phyloP scores from a whole-genome alignment of 2,888 invertebrate genomes.

The Lepeophtheirus nordmannii region DNA sequence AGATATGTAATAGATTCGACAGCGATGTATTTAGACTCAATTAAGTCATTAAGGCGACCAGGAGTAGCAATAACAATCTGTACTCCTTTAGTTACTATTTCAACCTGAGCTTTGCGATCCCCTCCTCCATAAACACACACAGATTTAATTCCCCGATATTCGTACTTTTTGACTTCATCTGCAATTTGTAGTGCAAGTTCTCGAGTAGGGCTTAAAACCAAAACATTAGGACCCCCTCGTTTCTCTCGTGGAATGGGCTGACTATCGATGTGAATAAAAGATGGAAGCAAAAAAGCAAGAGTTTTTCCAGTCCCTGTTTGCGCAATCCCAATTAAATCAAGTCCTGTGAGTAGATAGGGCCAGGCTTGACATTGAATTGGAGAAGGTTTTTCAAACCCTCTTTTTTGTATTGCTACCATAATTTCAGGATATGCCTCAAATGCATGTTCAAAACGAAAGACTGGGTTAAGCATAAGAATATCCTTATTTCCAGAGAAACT shows the following conservation, averaged over 20 bases:
- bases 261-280: conserved; percentile 76
- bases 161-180: conserved; percentile 72
- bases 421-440: conserved; percentile 68
- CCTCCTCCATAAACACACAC: conserved; percentile 87
- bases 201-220: conserved; percentile 79
- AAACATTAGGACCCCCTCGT: conserved; percentile 63
- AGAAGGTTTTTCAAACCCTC: conserved; percentile 63
- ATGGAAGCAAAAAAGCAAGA: conserved; percentile 77
- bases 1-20: conserved; percentile 66
- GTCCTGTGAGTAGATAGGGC: conserved; percentile 77
- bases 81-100: conserved; percentile 55
- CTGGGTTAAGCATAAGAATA: conserved; percentile 53
- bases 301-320: conserved; percentile 82
- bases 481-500: conserved; percentile 31
- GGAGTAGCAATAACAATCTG: conserved; percentile 92
- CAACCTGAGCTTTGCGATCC: conserved; percentile 59
- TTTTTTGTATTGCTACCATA: conserved; percentile 58
- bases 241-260: conserved; percentile 56
- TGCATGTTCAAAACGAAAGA: conserved; percentile 63
- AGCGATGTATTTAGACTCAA: conserved; percentile 48
- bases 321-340: conserved; percentile 89
- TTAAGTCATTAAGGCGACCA: conserved; percentile 78
- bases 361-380: conserved; percentile 88
- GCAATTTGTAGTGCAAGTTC: conserved; percentile 86
- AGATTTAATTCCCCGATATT: conserved; percentile 68